A percentile compares a stretch with the other conserved stretches of the same genome.
phyloP scores from a whole-genome alignment of 2,797 vertebrate genomes.

The Sandelia bainsii region DNA sequence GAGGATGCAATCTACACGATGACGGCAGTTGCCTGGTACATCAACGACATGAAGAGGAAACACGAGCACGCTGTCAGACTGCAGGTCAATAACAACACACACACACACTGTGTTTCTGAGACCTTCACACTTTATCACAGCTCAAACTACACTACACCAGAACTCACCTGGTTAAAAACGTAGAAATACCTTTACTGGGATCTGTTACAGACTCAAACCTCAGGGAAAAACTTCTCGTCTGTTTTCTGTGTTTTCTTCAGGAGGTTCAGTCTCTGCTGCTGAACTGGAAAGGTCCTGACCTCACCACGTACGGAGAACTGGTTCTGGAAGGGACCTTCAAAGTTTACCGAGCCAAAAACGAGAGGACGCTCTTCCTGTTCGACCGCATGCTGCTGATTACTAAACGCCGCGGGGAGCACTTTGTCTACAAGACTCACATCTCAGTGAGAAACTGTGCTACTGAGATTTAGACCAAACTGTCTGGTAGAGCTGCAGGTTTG shows the following conservation, averaged over 20 bases:
- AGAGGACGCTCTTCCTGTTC: slow-evolving; percentile 94
- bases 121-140: no score
- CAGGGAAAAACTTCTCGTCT: neutral
- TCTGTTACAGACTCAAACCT: no score
- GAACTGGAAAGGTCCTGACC: slow-evolving; percentile 93
- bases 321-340: slow-evolving; percentile 95
- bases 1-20: slow-evolving; percentile 96
- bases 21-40: slow-evolving; percentile 97
- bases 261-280: slow-evolving; percentile 95
- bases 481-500: neutral
- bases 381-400: slow-evolving; percentile 92
- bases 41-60: slow-evolving; percentile 98
- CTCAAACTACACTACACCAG: no score
- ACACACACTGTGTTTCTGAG: neutral
- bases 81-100: slow-evolving; percentile 83
- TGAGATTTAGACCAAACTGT: neutral
- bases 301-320: slow-evolving; percentile 92
- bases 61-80: slow-evolving; percentile 94
- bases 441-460: slow-evolving; percentile 79
- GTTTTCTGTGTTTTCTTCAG: slow-evolving; percentile 68
- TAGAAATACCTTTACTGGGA: no score
- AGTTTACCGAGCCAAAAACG: slow-evolving; percentile 88
- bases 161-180: no score
- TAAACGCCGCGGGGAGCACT: slow-evolving; percentile 92
- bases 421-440: slow-evolving; percentile 91